Evolutionary conservation across 2,888 invertebrate species (phyloP), one percentile per base, ranked within the genome.

Genomic region (Apodemia zela): DNA sequence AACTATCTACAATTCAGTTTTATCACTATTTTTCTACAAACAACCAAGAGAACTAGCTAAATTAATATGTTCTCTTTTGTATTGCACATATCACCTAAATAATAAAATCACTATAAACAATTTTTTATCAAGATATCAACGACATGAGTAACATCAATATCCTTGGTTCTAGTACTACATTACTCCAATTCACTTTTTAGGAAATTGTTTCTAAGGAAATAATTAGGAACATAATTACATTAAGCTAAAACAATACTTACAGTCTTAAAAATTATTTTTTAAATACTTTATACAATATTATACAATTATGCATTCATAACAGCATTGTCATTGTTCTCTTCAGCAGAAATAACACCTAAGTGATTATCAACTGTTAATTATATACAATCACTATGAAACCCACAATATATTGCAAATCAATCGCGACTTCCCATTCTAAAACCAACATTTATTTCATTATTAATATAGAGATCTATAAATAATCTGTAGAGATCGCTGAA

Each of bases 201-300:
- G 58, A 17, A 62, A 45, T 38, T 38, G 38, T 58, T 62, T 62
- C 18, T 62, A 47, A 69, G 80, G 82, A 82, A 85, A 86, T 38
- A 13, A 38, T 88, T 90, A 91, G 91, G 90, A 91, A 91, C 90
- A 87, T 89, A 74, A 71, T 67, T 64, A 70, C 70, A 70, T 64
- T 66, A 71, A 60, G 59, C 68, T 71, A 88, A 74, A 87, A 87
- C 83, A 85, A 82, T 84, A 85, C 87, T 84, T 87, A 87, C 83
- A 87, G 72, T 77, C 78, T 80, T 82, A 83, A 78, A 77, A n/a
- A n/a, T n/a, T 80, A 78, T 81, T 67, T 74, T 82, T 87, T 84
- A 82, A 74, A 75, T 73, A 86, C 83, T 82, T 77, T 80, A 83
- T 86, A 89, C 87, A 89, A 77, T 86, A 87, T 87, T 65, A 69